Evolutionary conservation across 2,113 vertebrate species (phyloP).

Genomic region (Loxodonta africana): DNA sequence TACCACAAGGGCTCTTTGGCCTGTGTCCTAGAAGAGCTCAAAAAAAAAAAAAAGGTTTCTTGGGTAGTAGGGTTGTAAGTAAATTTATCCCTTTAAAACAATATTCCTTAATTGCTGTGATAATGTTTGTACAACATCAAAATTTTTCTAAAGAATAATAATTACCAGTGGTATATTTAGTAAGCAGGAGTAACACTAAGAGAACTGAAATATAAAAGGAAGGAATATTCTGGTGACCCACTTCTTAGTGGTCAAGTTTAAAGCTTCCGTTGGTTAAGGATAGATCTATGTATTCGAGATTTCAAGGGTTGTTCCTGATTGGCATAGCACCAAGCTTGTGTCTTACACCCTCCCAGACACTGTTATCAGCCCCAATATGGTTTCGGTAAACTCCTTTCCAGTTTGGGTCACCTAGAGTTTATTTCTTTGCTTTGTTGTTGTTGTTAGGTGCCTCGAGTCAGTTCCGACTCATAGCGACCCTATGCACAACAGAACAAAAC

Average conservation of each 20-base stretch:
- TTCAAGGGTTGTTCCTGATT: neutral
- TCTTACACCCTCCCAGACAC: neutral
- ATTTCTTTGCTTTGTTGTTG: neutral
- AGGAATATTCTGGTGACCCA: neutral
- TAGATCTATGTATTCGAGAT: neutral
- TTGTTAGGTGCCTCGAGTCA: too few relatives aligned
- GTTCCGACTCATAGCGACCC: too few relatives aligned
- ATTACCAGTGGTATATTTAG: neutral
- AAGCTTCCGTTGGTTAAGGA: neutral
- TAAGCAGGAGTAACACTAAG: neutral
- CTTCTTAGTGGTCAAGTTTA: neutral
- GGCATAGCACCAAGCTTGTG: neutral
- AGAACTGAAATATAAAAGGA: neutral
- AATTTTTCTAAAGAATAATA: neutral
- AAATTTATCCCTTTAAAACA: conserved; percentile 5
- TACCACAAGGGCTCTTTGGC: neutral
- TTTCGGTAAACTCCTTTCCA: neutral
- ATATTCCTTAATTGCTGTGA: neutral
- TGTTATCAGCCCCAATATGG: neutral
- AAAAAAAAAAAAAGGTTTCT: neutral
- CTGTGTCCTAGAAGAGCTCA: neutral
- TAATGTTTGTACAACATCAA: neutral
- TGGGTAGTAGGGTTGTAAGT: neutral
- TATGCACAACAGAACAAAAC: too few relatives aligned
- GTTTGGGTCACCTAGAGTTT: neutral